Evolutionary conservation across 1,140 invertebrate genomes (phyloP).

Genomic region (Hestina assimilis): DNA sequence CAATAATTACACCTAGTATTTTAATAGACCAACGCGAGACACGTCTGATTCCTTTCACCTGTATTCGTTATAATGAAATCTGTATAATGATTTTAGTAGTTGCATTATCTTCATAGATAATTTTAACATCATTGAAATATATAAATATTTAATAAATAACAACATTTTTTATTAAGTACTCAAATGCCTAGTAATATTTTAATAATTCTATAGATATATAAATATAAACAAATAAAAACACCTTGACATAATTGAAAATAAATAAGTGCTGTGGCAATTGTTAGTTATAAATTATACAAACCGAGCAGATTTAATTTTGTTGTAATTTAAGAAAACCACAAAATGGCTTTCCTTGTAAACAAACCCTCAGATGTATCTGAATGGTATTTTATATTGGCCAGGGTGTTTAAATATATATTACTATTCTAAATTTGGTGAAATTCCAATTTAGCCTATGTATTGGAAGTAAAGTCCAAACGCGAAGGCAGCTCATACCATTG

Average conservation of each 20-base stretch:
- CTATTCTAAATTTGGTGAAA: background rate
- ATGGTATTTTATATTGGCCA: background rate
- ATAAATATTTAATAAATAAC: background rate
- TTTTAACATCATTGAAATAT: background rate
- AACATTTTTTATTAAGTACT: background rate
- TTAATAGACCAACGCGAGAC: background rate
- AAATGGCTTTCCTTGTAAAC: conserved; percentile 19
- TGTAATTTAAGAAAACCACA: conserved; percentile 43
- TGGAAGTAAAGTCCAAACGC: no score
- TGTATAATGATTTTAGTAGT: background rate
- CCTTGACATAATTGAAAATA: conserved; percentile 22
- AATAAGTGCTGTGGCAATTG: conserved; percentile 7
- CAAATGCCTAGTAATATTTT: no score
- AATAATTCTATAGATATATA: background rate
- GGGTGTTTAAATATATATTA: background rate
- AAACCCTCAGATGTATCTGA: conserved; percentile 7
- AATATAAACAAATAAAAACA: conserved; percentile 9
- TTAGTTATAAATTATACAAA: conserved; percentile 6
- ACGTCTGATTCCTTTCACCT: background rate
- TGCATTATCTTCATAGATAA: background rate
- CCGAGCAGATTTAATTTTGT: conserved; percentile 15
- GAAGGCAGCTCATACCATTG: no score
- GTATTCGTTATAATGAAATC: background rate
- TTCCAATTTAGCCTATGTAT: no score
- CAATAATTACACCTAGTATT: background rate